Conservation (phyloP, 2,888 invertebrate species). For the Trissoscelio sp. region DNA sequence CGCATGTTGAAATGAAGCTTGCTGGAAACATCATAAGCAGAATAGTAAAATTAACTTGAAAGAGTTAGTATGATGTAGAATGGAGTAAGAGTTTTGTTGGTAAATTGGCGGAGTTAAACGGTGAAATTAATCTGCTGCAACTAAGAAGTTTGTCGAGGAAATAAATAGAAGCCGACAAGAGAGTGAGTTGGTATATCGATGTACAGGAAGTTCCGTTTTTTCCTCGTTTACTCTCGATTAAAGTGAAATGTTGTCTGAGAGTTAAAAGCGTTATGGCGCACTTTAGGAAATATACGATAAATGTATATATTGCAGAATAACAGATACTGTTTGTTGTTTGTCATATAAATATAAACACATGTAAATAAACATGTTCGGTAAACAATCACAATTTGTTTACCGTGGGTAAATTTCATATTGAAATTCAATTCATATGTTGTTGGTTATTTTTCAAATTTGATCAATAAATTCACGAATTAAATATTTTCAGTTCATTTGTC, state of each 20-base stretch:
- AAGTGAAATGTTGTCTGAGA: constrained; percentile 14
- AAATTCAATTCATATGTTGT: no score
- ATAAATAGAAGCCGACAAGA: constrained; percentile 11
- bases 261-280: background rate
- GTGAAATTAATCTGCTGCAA: constrained; percentile 14
- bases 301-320: background rate
- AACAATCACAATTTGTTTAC: background rate
- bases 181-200: background rate
- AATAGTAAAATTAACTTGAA: no score
- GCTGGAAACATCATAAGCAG: no score
- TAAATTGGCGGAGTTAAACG: constrained; percentile 1
- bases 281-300: background rate
- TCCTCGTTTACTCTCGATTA: constrained; percentile 12
- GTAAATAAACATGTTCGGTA: background rate
- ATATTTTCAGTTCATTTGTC: no score
- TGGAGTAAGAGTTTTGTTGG: background rate
- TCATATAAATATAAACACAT: background rate
- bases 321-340: background rate
- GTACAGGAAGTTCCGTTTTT: background rate
- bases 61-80: background rate
- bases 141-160: constrained; percentile 3
- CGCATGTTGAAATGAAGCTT: no score
- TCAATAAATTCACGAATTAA: no score
- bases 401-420: no score
- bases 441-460: no score